phyloP scores from a whole-genome alignment of 2,888 invertebrate species.

The Drosophila helvetica region DNA sequence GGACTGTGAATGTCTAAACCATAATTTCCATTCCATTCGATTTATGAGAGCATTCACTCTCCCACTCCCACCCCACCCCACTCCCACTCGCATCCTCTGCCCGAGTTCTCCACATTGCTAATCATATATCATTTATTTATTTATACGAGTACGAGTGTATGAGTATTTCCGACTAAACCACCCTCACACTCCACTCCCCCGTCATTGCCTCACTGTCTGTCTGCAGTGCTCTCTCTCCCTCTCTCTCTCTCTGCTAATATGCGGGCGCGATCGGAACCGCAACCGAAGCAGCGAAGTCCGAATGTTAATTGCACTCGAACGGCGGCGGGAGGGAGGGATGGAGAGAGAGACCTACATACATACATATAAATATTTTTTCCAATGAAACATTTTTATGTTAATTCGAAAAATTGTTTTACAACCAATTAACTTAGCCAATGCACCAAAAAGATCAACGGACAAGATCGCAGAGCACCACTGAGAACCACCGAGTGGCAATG shows the following conservation, averaged over 20 bases:
- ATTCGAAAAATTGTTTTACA: constrained; percentile 79
- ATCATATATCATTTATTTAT: constrained; percentile 25
- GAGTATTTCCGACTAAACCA: constrained; percentile 24
- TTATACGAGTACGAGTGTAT: background rate
- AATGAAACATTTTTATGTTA: constrained; percentile 80
- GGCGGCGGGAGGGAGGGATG: background rate
- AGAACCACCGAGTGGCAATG: constrained; percentile 17
- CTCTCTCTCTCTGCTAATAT: constrained; percentile 38
- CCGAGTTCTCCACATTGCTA: constrained; percentile 2
- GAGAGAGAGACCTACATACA: background rate
- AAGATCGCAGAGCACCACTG: constrained; percentile 63
- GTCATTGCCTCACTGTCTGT: constrained; percentile 16
- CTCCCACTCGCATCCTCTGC: background rate
- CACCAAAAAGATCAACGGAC: constrained; percentile 80
- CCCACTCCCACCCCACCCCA: too few species aligned
- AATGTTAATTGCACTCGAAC: constrained; percentile 33
- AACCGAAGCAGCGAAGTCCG: constrained; percentile 36
- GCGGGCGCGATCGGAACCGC: constrained; percentile 50
- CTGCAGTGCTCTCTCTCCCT: too few species aligned
- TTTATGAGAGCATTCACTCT: background rate
- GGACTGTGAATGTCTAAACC: too few species aligned
- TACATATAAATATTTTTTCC: constrained; percentile 65
- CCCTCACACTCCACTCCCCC: constrained; percentile 6
- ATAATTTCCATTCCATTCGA: background rate
- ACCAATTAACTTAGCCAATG: constrained; percentile 82